Conservation (phyloP, 2,888 invertebrate species). For the Polyommatus icarus region DNA sequence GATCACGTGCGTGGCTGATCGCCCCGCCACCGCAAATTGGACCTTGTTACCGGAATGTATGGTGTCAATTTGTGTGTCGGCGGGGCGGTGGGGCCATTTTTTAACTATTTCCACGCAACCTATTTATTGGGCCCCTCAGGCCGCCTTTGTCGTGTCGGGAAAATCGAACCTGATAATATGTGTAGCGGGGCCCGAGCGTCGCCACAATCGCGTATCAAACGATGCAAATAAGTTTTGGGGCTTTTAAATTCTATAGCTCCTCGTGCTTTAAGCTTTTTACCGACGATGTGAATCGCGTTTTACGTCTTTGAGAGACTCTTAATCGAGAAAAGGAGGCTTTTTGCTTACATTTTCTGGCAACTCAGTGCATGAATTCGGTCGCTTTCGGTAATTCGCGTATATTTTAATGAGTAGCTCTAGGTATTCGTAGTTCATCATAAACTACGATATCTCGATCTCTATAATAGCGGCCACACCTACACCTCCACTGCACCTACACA, state of each 20-base stretch:
- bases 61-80: slow-evolving; percentile 54
- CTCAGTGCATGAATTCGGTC: not conserved
- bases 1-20: slow-evolving; percentile 50
- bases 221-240: slow-evolving; percentile 74
- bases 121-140: slow-evolving; percentile 75
- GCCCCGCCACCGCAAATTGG: slow-evolving; percentile 47
- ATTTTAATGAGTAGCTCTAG: not conserved
- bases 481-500: not conserved
- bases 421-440: slow-evolving; percentile 14
- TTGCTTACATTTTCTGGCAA: not conserved
- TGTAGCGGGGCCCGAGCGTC: slow-evolving; percentile 49
- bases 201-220: slow-evolving; percentile 74
- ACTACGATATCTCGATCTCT: not conserved
- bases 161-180: slow-evolving; percentile 70
- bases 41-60: slow-evolving; percentile 48
- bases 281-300: slow-evolving; percentile 69
- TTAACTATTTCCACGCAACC: slow-evolving; percentile 72
- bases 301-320: not conserved
- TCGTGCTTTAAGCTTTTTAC: slow-evolving; percentile 68
- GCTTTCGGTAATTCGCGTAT: not conserved
- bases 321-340: not conserved
- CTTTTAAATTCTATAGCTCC: slow-evolving; percentile 55
- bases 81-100: slow-evolving; percentile 54
- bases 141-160: slow-evolving; percentile 77
- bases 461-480: not conserved